Base-by-base conservation (phyloP, 2,888 invertebrate species). In the Anagyrus pseudococci region DNA sequence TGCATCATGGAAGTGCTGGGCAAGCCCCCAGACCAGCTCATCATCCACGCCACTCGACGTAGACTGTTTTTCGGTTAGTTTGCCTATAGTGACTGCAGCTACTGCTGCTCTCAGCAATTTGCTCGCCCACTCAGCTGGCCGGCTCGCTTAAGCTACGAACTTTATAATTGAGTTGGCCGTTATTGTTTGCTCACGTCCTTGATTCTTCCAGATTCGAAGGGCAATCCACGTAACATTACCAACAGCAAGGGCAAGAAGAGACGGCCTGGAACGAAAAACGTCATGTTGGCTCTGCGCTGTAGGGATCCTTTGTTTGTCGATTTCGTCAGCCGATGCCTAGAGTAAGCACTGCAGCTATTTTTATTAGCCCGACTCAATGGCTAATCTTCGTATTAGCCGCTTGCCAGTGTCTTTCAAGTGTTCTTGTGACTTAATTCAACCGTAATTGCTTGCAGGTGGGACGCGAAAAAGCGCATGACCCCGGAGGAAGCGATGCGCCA, bases 1-100 rank as follows among this genome's bases (percentile, higher is more conserved):
- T 97, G 97, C 83, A 93, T 97, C 74, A 97, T 98, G 96, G 97
- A 98, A 84, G 89, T 97, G 58, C 84, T 96, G 67, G 96, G 96
- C 22, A 85, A 91, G 69, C 97, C 98, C 2, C 94, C 96, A 1
- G 91, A 92, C 62, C 89, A 92, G 74, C 88, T 97, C 68, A 88
- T 97, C 68, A 87, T 89, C 68, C 89, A 89, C 69, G 96, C 96
- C 37, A 91, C 95, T 0, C 86, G 94, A 77, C 89, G 92, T 79
- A 86, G 93, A 70, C 84, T 94, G 69, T 94, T 94, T 84, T 94
- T 94, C 77, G 94, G 92, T 91, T 74, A 84, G 55, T 20, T 19
- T 8, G 7, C 8, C 1, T 43, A 44, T 22, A 33, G 55, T 37
- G 22, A 41, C 33, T 13, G 33, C 13, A 33, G 33, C 8, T 22